phyloP scores from a whole-genome alignment of 2,113 vertebrate genomes.

The Aegithalos caudatus region DNA sequence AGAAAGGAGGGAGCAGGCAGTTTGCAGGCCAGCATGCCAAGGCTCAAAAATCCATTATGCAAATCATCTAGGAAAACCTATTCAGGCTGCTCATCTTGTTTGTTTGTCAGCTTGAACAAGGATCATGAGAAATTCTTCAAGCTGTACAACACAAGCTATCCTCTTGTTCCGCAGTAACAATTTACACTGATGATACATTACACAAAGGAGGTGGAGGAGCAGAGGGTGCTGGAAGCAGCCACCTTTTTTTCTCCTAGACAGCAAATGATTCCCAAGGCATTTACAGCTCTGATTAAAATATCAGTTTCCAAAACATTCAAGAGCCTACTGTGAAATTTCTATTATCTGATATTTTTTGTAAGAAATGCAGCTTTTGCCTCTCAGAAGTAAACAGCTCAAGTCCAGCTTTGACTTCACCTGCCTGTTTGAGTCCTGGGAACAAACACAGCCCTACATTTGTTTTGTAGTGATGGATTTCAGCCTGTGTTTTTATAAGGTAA shows the following conservation, averaged over 20 bases:
- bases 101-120: background rate
- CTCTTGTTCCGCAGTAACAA: background rate
- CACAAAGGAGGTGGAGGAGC: background rate
- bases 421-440: background rate
- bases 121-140: background rate
- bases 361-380: background rate
- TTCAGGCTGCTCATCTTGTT: background rate
- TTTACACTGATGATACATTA: background rate
- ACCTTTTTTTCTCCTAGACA: background rate
- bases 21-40: background rate
- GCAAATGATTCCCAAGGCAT: background rate
- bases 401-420: background rate
- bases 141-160: background rate
- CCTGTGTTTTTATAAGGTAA: background rate
- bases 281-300: conserved; percentile 7
- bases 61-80: background rate
- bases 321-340: background rate
- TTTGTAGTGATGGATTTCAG: background rate
- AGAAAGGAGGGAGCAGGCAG: background rate
- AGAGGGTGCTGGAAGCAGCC: background rate
- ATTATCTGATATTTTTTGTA: background rate
- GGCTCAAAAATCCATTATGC: background rate
- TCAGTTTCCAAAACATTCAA: background rate
- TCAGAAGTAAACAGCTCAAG: background rate
- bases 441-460: background rate